Evolutionary conservation across 2,888 invertebrate genomes (phyloP).

Genomic region (Poecilus cupreus): DNA sequence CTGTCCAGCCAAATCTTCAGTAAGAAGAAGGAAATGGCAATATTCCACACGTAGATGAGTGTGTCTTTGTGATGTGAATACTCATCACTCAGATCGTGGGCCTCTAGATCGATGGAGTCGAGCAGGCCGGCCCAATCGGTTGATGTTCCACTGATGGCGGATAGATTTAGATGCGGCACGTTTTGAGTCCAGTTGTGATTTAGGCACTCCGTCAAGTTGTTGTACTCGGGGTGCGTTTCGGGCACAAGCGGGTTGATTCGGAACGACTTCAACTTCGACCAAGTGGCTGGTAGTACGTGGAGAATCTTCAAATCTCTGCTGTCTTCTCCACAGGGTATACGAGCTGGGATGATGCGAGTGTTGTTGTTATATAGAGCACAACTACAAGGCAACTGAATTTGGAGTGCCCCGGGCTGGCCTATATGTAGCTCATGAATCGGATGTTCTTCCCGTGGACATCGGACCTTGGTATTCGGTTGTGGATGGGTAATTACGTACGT

Average conservation of each 20-base stretch:
- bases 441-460: background rate
- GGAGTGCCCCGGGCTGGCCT: background rate
- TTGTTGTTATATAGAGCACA: background rate
- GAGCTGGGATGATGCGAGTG: background rate
- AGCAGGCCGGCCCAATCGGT: background rate
- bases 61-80: background rate
- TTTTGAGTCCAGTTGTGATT: background rate
- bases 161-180: background rate
- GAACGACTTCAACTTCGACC: background rate
- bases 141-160: background rate
- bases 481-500: background rate
- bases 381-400: conserved; percentile 5
- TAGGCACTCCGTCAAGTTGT: background rate
- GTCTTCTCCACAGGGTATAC: background rate
- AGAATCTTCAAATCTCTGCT: background rate
- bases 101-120: background rate
- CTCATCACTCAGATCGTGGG: background rate
- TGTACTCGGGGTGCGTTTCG: background rate
- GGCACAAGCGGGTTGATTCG: background rate
- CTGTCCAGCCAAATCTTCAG: background rate
- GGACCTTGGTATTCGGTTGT: background rate
- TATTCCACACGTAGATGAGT: no score
- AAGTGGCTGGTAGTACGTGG: background rate
- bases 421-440: background rate
- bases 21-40: background rate